Percentiles rank a stretch among this genome's conserved stretches.
phyloP scores from a whole-genome alignment of 2,113 vertebrate genomes.

The Chaetura pelagica region DNA sequence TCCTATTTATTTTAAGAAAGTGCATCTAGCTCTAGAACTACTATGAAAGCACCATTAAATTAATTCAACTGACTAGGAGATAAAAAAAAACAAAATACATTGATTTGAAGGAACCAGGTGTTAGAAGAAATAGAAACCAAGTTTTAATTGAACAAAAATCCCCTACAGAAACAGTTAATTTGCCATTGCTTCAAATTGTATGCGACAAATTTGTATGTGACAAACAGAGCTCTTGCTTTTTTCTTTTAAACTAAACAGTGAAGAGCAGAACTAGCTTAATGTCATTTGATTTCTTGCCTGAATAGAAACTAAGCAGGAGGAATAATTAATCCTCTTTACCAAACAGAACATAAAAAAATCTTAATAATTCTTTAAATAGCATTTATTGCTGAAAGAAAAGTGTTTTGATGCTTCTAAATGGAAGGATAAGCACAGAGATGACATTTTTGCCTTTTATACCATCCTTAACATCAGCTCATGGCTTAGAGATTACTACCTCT shows the following conservation, averaged over 20 bases:
- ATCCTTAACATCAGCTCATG: conserved; percentile 40
- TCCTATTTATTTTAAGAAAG: not conserved
- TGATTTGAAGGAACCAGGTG: not conserved
- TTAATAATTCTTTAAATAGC: conserved; percentile 56
- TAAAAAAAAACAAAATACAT: not conserved
- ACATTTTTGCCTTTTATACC: conserved; percentile 42
- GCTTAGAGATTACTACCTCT: conserved; percentile 28
- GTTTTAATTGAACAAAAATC: not conserved
- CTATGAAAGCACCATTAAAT: not conserved
- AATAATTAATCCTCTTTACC: conserved; percentile 64
- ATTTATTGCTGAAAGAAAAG: conserved; percentile 53
- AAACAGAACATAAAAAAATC: conserved; percentile 58
- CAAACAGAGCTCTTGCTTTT: not conserved
- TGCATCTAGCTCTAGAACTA: not conserved
- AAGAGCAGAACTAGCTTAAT: conserved; percentile 26
- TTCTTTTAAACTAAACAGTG: not conserved
- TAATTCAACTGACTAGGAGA: not conserved
- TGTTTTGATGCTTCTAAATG: conserved; percentile 30
- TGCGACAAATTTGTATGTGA: no score
- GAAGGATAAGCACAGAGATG: conserved; percentile 24
- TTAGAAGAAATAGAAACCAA: not conserved
- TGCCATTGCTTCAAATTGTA: not conserved
- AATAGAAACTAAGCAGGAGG: conserved; percentile 39
- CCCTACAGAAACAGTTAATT: not conserved
- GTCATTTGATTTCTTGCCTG: conserved; percentile 27